Conservation (phyloP, 2,888 invertebrate species). For the Agelastica alni region DNA sequence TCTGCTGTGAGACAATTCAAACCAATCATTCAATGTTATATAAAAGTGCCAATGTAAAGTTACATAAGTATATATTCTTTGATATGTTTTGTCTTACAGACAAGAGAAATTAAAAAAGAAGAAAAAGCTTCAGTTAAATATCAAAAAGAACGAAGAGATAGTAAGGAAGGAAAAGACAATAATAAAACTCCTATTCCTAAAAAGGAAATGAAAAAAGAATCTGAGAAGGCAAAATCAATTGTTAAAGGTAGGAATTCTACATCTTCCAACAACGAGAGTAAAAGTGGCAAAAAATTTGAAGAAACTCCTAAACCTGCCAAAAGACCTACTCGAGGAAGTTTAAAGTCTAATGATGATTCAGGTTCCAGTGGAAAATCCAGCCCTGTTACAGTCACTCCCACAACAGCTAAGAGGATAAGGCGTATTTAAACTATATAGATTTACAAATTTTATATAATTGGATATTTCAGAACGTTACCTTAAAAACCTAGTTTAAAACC, state of each 20-base stretch:
- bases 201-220: constrained; percentile 52
- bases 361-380: constrained; percentile 54
- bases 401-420: constrained; percentile 44
- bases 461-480: constrained; percentile 3
- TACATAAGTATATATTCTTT: too few species aligned
- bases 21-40: too few species aligned
- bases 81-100: too few species aligned
- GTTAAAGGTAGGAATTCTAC: constrained; percentile 41
- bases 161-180: constrained; percentile 48
- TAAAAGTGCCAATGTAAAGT: too few species aligned
- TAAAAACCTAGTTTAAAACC: constrained; percentile 16
- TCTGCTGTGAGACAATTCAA: too few species aligned
- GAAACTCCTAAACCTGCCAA: constrained; percentile 51
- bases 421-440: constrained; percentile 39
- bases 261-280: constrained; percentile 34
- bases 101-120: constrained; percentile 45
- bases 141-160: constrained; percentile 50
- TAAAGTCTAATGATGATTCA: constrained; percentile 54
- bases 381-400: constrained; percentile 51
- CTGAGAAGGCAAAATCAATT: constrained; percentile 46
- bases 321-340: constrained; percentile 55
- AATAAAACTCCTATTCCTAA: constrained; percentile 44
- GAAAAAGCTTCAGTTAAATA: constrained; percentile 47
- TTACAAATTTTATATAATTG: constrained; percentile 4
- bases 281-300: constrained; percentile 46